Percentiles rank a stretch among this genome's conserved stretches.
Conservation (phyloP, 2,888 invertebrate species). For the Alsophila aescularia region DNA sequence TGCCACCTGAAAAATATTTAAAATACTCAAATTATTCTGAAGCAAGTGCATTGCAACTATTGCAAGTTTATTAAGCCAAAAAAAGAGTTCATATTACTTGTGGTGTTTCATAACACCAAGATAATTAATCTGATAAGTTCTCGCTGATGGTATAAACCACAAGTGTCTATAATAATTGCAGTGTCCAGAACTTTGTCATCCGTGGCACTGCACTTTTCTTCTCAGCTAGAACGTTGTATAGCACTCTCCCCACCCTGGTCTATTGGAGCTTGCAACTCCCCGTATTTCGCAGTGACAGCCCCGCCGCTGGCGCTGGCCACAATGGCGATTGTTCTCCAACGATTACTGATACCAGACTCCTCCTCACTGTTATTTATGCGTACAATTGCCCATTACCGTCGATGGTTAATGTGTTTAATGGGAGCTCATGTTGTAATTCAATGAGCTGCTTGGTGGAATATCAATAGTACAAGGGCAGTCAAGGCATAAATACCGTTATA, state of each 20-base stretch:
- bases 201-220: too few species aligned
- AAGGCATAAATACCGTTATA: too few species aligned
- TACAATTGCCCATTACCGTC: constrained; percentile 45
- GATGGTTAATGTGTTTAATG: constrained; percentile 31
- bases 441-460: constrained; percentile 1
- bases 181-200: too few species aligned
- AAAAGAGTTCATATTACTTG: too few species aligned
- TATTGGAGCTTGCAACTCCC: background rate
- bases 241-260: background rate
- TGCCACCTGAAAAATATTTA: too few species aligned
- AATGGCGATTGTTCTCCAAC: constrained; percentile 77
- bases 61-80: too few species aligned
- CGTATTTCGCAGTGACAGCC: constrained; percentile 54
- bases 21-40: too few species aligned
- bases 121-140: too few species aligned
- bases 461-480: background rate
- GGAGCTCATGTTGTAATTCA: constrained; percentile 22
- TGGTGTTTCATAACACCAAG: too few species aligned
- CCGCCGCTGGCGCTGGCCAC: constrained; percentile 70
- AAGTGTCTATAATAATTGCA: too few species aligned
- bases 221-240: background rate
- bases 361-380: constrained; percentile 64
- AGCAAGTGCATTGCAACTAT: too few species aligned
- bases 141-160: too few species aligned
- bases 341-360: constrained; percentile 51